Percentiles rank a stretch among this genome's conserved stretches.
Evolutionary conservation across 2,797 vertebrate species (phyloP).

Genomic region (Sitta carolinensis): DNA sequence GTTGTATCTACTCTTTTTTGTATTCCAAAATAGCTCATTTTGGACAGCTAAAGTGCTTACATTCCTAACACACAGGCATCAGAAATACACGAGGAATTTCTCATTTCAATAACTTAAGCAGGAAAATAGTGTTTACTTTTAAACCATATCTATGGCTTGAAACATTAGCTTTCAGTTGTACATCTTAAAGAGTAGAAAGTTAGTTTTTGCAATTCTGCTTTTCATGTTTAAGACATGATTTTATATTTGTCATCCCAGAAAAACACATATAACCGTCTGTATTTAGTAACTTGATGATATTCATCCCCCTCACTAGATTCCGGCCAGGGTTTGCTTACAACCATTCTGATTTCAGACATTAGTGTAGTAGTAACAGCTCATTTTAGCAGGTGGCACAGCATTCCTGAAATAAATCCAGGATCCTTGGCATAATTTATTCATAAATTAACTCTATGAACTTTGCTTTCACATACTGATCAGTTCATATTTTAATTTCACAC

Average conservation of each 20-base stretch:
- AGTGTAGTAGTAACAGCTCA: neutral
- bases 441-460: conserved; percentile 41
- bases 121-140: neutral
- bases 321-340: neutral
- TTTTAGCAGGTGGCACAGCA: neutral
- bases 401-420: neutral
- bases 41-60: neutral
- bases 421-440: conserved; percentile 19
- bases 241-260: neutral
- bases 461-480: neutral
- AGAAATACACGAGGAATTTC: neutral
- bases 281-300: neutral
- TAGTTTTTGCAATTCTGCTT: neutral
- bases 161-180: neutral
- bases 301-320: neutral
- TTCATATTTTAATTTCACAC: conserved; percentile 48
- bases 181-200: neutral
- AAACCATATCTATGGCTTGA: neutral
- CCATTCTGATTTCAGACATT: neutral
- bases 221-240: neutral
- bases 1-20: neutral
- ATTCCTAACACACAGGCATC: neutral
- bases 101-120: neutral
- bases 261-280: neutral
- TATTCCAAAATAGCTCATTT: neutral